Percentiles rank a stretch among this genome's conserved stretches.
Conservation (phyloP, 2,113 vertebrate genomes). For the Alosa alosa region DNA sequence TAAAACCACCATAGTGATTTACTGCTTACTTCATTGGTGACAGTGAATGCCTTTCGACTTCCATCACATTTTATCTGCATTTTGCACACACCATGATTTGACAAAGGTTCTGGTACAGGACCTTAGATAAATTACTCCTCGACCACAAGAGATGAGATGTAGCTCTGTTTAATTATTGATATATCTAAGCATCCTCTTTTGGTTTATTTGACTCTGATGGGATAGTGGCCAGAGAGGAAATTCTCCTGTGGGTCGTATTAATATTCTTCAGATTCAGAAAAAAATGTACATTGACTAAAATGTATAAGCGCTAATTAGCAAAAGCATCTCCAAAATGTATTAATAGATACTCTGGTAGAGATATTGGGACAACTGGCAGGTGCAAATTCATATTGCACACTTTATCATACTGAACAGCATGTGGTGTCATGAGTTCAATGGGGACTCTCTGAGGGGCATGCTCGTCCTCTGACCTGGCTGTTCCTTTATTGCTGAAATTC, state of each 20-base stretch:
- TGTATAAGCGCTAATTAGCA: neutral
- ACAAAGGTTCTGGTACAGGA: neutral
- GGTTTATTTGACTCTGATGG: neutral
- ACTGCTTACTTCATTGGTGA: neutral
- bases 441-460: neutral
- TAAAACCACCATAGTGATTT: neutral
- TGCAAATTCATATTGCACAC: neutral
- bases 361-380: neutral
- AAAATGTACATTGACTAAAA: neutral
- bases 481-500: neutral
- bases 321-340: neutral
- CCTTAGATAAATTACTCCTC: neutral
- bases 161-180: neutral
- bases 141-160: neutral
- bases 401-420: neutral
- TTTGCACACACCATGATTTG: too few relatives aligned
- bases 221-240: neutral
- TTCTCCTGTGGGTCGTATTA: neutral
- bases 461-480: neutral
- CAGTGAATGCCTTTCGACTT: neutral
- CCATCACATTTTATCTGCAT: neutral
- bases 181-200: neutral
- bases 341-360: neutral
- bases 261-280: neutral
- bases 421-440: neutral